Evolutionary conservation across 1,140 invertebrate species (phyloP), one percentile per base, ranked within the genome.

Genomic region (Nautilus pompilius): DNA sequence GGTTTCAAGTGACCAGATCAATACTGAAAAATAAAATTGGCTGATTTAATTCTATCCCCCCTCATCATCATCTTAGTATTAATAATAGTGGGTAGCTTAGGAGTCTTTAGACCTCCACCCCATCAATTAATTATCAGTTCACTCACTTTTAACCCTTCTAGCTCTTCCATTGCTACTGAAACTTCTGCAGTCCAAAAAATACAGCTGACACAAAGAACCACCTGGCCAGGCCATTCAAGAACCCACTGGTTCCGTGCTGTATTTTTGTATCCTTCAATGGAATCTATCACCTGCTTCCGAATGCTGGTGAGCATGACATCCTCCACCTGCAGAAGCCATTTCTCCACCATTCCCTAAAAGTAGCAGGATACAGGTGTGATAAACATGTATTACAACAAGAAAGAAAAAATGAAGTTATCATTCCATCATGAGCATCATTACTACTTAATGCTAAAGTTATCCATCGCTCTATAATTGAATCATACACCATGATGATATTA

Each of bases 261-360:
- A 22, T 65, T 67, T 10, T 55, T 54, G 65, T 84, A 84, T 5
- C 68, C 77, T 20, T 64, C 59, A 2, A 76, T 65, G 4, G 81
- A 77, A 26, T 82, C 78, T 26, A 69, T 70, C 48, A 83, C 78
- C 5, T 82, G 76, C 57, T 81, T 79, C 17, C 81, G 67, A n/a
- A 84, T 68, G 67, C 74, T 78, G 58, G 66, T 75, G 17, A 83
- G 76, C 83, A 84, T 84, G 10, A 75, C 76, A 65, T 83, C 79
- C 62, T 84, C 81, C 5, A 84, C 83, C 65, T 83, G 80, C 22
- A 84, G 65, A 49, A 84, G 65, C 83, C 83, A 84, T 70, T 84
- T 84, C 73, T 84, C 83, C 17, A 84, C 83, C 83, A 84, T 84
- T 58, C 83, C 83, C 82, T 83, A 46, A 5, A 66, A 51, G 51